Base-by-base conservation (phyloP, 2,113 vertebrate genomes). In the Carassius auratus region DNA sequence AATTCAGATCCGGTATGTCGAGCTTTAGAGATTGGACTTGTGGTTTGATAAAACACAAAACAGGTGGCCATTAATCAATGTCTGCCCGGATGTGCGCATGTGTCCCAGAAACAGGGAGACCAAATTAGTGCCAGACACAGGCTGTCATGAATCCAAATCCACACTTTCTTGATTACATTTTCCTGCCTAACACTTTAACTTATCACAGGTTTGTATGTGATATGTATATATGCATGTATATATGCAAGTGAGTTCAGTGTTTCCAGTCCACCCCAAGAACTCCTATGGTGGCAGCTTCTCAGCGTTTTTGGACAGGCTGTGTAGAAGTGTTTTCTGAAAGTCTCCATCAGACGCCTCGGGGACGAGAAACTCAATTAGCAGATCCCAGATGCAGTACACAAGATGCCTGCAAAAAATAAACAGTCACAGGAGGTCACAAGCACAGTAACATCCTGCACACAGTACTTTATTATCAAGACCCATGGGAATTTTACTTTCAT, bases 291-390 rank as follows among this genome's bases (percentile, higher is more conserved):
- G 89, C 68, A 91, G 38, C 88, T 91, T 94, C 85, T 95, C 94
- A 0, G 92, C 89, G 74, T 91, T 93, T 89, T 91, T 94, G n/a
- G 91, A 88, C 9, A 94, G 90, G 33, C 90, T 93, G 76, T 92
- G 90, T 78, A 95, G 86, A 26, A 95, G 88, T 36, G 88, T 89
- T 61, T 89, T 93, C 86, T 96, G 95, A 33, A 95, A 94, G 82
- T 94, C 92, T 33, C 95, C 87, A 6, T 92, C 90, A 0, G 93
- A 93, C 55, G 86, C 87, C 85, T 96, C 94, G 83, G 97, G 94
- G 86, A 97, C 92, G 91, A 99, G 90, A 90, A 96, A 96, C 89
- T 98, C 97, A 91, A 99, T 90, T 59, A 99, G 94, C 86, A 98
- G 91, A 85, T 99, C 98, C 90, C 96, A 95, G 42, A 99, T 90